Evolutionary conservation across 2,797 vertebrate species (phyloP).

Genomic region (Myotis findleyi): DNA sequence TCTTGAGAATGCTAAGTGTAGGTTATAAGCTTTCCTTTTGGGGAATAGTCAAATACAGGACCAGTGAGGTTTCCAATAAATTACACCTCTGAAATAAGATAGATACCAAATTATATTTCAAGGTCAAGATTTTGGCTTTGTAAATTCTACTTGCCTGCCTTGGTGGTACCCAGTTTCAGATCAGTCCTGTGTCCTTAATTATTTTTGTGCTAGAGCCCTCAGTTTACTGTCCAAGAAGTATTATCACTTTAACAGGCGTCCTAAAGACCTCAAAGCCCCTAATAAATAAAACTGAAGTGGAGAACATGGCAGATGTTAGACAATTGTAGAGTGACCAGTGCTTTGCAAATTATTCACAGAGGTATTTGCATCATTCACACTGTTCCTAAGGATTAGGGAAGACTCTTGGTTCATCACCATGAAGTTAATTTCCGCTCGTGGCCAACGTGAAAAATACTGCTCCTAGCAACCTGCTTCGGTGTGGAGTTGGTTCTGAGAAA

Average conservation of each 20-base stretch:
- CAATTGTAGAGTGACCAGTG: background rate
- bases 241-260: background rate
- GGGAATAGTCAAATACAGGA: background rate
- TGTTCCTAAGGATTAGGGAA: background rate
- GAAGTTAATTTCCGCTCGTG: background rate
- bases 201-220: background rate
- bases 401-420: background rate
- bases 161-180: background rate
- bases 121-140: background rate
- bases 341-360: background rate
- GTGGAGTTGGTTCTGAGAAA: background rate
- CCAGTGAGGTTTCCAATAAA: background rate
- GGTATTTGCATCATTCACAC: background rate
- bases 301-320: background rate
- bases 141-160: background rate
- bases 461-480: background rate
- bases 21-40: background rate
- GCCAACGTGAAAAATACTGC: background rate
- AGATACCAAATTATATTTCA: background rate
- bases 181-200: background rate
- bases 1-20: background rate
- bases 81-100: background rate
- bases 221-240: background rate
- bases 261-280: background rate
- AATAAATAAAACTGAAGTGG: background rate